Evolutionary conservation across 2,113 vertebrate genomes (phyloP).

Genomic region (Anguilla rostrata): DNA sequence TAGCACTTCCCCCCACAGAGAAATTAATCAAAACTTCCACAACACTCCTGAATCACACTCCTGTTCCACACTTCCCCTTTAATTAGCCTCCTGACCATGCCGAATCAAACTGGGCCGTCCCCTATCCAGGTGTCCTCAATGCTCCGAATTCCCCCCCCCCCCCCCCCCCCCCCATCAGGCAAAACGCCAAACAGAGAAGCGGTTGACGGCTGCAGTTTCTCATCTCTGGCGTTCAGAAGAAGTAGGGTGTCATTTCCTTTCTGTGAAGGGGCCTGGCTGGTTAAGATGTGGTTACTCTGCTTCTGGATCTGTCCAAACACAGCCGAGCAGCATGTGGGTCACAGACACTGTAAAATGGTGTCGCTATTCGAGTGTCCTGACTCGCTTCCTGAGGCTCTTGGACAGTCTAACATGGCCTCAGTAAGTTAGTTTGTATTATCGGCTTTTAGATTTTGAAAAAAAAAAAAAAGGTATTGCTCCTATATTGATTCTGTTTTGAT

Average conservation of each 20-base stretch:
- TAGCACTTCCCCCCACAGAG: neutral
- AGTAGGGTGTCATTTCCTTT: too few relatives aligned
- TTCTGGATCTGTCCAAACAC: neutral
- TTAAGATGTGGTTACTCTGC: too few relatives aligned
- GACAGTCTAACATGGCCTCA: too few relatives aligned
- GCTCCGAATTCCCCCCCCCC: neutral
- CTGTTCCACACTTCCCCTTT: neutral
- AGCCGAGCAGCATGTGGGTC: neutral
- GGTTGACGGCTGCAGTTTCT: neutral
- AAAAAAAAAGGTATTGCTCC: too few relatives aligned
- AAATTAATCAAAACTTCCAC: neutral
- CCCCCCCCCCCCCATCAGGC: too few relatives aligned
- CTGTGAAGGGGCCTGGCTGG: too few relatives aligned
- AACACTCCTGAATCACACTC: neutral
- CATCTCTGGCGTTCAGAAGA: too few relatives aligned
- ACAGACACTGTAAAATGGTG: neutral
- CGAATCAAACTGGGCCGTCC: neutral
- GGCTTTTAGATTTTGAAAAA: too few relatives aligned
- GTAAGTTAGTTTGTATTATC: too few relatives aligned
- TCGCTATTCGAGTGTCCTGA: neutral
- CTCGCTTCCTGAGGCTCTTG: too few relatives aligned
- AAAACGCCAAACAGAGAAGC: neutral
- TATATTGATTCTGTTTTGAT: too few relatives aligned
- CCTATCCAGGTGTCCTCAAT: neutral
- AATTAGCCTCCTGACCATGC: neutral